A percentile compares a stretch with the other conserved stretches of the same genome.
These are phyloP conservation scores for Agonopterix alstromeriana DNA, from an alignment of 2,888 invertebrate species.

Conservation along the genomic window DNA sequence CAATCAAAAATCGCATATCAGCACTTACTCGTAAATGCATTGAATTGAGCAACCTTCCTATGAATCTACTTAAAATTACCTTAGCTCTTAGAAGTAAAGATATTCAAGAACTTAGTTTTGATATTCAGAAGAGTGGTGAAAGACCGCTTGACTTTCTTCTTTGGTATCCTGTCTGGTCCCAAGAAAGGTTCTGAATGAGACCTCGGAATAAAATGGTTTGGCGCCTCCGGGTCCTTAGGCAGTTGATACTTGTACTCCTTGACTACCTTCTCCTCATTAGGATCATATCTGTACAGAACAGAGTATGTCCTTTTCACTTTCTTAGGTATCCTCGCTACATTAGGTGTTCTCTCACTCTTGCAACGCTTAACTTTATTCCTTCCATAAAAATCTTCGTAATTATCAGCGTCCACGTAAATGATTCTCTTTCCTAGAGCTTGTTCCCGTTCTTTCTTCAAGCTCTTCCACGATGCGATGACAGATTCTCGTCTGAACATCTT, in stretches of 20 bases:
- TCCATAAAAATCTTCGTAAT: slow-evolving; percentile 63
- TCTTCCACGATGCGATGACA: slow-evolving; percentile 71
- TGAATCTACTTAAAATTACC: slow-evolving; percentile 11
- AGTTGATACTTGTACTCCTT: slow-evolving; percentile 68
- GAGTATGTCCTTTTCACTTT: slow-evolving; percentile 69
- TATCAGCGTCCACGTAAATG: slow-evolving; percentile 61
- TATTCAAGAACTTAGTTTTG: slow-evolving; percentile 66
- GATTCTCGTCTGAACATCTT: slow-evolving; percentile 69
- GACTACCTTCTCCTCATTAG: slow-evolving; percentile 61
- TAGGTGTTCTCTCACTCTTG: slow-evolving; percentile 60
- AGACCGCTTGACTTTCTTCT: slow-evolving; percentile 68
- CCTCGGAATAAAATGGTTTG: slow-evolving; percentile 38
- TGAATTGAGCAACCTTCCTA: slow-evolving; percentile 61
- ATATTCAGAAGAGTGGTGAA: slow-evolving; percentile 65
- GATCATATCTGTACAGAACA: slow-evolving; percentile 64
- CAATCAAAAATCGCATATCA: slow-evolving; percentile 1
- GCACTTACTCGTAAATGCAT: slow-evolving; percentile 49
- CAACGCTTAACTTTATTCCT: slow-evolving; percentile 66
- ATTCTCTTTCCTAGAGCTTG: slow-evolving; percentile 63
- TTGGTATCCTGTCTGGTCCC: slow-evolving; percentile 45
- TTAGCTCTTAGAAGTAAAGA: slow-evolving; percentile 64
- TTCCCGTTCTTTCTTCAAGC: slow-evolving; percentile 67
- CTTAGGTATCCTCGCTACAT: slow-evolving; percentile 43
- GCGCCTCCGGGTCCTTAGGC: slow-evolving; percentile 32
- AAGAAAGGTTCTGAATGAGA: slow-evolving; percentile 62